Conservation (phyloP, 2,113 vertebrate genomes). For the Apistogramma diplotaenia region DNA sequence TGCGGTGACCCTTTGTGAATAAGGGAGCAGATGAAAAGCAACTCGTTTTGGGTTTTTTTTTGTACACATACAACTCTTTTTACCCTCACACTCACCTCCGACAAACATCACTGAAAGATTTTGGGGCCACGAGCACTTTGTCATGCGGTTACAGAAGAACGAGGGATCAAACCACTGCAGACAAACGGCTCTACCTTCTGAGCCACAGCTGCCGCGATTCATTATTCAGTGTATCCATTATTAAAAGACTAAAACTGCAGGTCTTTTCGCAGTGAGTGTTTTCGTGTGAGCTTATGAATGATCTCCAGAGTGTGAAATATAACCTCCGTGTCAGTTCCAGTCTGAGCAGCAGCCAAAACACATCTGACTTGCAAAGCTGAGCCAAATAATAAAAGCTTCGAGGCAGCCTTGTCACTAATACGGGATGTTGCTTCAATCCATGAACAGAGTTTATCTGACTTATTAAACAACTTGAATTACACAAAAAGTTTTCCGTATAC, state of each 20-base stretch:
- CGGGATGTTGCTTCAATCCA: background rate
- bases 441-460: slow-evolving; percentile 7
- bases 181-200: background rate
- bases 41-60: background rate
- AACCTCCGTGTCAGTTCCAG: slow-evolving; percentile 5
- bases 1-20: background rate
- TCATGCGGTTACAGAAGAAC: no score
- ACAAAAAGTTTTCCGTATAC: slow-evolving; percentile 19
- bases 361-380: background rate
- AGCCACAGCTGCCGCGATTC: background rate
- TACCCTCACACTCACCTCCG: no score
- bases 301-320: slow-evolving; percentile 21
- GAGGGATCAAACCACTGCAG: background rate
- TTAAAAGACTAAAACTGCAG: background rate
- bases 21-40: background rate
- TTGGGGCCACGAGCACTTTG: no score
- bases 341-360: slow-evolving; percentile 1
- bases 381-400: background rate
- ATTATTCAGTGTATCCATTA: background rate
- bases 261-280: background rate
- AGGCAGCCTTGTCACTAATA: background rate
- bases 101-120: no score
- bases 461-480: slow-evolving; percentile 40
- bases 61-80: background rate
- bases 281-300: slow-evolving; percentile 20